Evolutionary conservation across 2,113 vertebrate species (phyloP), one percentile per base, ranked within the genome.

Genomic region (Neomonachus schauinslandi): DNA sequence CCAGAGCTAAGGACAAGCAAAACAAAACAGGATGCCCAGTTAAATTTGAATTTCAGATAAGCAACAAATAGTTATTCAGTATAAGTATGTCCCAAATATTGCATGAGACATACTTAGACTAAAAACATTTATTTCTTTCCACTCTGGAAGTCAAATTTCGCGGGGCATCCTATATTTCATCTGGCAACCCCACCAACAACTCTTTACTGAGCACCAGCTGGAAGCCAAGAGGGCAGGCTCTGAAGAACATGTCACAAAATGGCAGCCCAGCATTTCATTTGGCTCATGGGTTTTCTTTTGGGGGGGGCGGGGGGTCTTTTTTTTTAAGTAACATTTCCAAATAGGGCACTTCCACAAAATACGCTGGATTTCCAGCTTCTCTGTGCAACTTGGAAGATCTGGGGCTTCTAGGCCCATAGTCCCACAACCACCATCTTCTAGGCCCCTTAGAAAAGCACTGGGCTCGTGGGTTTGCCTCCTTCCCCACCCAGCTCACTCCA

Each of bases 191-290:
- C 9, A 4, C 33, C 72, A 12, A 0, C 12, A 18, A 0, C 39
- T n/a, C 7, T 36, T 42, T 31, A 33, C 76, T 3, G 69, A 83
- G 28, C 26, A 1, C 76, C 77, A 10, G 1, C 42, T 5, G 0
- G 33, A 61, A 10, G 49, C 81, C 81, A 8, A 15, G n/a, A 13
- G 1, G 36, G 61, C 24, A 46, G 49, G 16, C 14, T 16, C 89
- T 4, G 51, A 49, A 22, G n/a, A 33, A 22, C 53, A 33, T 42
- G 36, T 21, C 0, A 0, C 49, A 16, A 65, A 55, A 57, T 0
- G 36, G 82, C 94, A 53, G 77, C 77, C 88, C 65, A n/a, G 18
- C 16, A 2, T 74, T 83, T 65, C 39, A 1, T 59, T 42, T 36
- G 82, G 26, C 57, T 79, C n/a, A 4, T 0, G 19, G 55, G 49